Percentiles rank a stretch among this genome's conserved stretches.
phyloP scores from a whole-genome alignment of 2,888 invertebrate genomes.

The Leptinotarsa juncta region DNA sequence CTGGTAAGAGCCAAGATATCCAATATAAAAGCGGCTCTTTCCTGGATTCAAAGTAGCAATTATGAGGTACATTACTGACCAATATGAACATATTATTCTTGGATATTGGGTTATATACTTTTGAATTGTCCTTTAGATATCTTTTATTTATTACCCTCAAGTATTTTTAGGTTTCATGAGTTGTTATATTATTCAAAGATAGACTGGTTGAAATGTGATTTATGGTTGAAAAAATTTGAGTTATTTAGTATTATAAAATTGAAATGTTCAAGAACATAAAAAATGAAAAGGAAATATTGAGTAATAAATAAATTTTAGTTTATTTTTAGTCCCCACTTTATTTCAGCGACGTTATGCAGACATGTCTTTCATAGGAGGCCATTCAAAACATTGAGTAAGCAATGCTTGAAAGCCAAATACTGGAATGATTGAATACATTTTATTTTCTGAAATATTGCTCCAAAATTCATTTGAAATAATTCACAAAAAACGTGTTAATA shows the following conservation, averaged over 20 bases:
- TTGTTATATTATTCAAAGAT: background rate
- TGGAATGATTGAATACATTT: no score
- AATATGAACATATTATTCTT: background rate
- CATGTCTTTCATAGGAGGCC: background rate
- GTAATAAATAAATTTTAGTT: conserved; percentile 14
- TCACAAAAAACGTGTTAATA: no score
- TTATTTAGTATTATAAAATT: conserved; percentile 12
- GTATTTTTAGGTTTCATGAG: conserved; percentile 4
- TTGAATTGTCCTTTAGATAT: background rate
- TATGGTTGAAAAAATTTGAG: conserved; percentile 3
- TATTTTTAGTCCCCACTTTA: conserved; percentile 4
- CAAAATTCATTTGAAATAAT: no score
- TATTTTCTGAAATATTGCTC: no score
- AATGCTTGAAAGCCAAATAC: no score
- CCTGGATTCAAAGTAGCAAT: conserved; percentile 72
- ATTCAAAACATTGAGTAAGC: no score
- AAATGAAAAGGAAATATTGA: background rate
- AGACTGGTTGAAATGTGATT: conserved; percentile 15
- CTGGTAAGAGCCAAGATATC: conserved; percentile 73
- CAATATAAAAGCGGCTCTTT: conserved; percentile 72
- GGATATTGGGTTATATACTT: background rate
- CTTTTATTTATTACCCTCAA: background rate
- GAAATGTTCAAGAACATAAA: background rate
- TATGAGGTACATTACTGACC: conserved; percentile 30
- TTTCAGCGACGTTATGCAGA: background rate